Evolutionary conservation across 2,797 vertebrate species (phyloP), one percentile per base, ranked within the genome.

Genomic region (Cirrhinus molitorella): DNA sequence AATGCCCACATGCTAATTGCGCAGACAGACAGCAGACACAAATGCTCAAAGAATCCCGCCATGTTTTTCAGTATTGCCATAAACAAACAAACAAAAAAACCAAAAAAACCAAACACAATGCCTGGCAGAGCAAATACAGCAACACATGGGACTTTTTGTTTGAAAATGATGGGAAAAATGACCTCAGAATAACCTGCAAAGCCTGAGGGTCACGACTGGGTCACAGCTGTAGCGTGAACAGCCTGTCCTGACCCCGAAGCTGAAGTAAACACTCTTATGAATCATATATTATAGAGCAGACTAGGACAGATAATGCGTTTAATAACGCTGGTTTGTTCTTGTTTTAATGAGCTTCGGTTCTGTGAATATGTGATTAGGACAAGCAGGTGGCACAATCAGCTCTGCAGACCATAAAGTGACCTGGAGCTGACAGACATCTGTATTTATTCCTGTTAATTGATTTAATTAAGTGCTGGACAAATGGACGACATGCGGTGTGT

Each of bases 321-420:
- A 10, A 70, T 47, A 70, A 71, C 0, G 45, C 68, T 71, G 45
- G 16, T 71, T 71, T 12, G 23, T 19, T 71, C 23, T 11, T 28
- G 8, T 10, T 71, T 70, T 71, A 71, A 71, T 71, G 23, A 31
- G 68, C 68, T 47, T 43, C 5, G 13, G 66, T 43, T 1, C 12
- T n/a, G 45, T 31, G 5, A 21, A 19, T 12, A 17, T 49, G 45
- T 71, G 68, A 71, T 71, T 71, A 71, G 68, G 23, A 28, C 23
- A 19, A 71, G 47, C 68, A 71, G 68, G 43, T 49, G 68, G 16
- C 14, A 28, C 14, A 71, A 47, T 71, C 68, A 47, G 65, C 65
- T 66, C 65, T 21, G 19, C 65, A 37, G 31, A 19, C 17, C 65
- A 67, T 25, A 70, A 47, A 17, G 7, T 45, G 67, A 40, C 34